Base-by-base conservation (phyloP, 2,888 invertebrate genomes). In the Volucella inflata region DNA sequence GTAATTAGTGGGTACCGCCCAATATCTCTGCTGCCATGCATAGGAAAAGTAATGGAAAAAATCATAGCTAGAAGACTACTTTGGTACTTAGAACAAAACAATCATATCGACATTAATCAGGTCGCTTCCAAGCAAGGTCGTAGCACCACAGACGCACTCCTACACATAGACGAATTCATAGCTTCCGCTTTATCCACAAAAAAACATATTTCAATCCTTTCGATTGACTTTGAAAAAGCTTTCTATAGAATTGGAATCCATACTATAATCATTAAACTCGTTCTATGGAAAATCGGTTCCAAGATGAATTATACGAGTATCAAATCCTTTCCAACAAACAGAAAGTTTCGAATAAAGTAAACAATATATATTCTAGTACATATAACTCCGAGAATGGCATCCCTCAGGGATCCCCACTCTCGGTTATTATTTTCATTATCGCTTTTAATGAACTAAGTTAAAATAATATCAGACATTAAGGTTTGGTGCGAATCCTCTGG, bases 401-500 rank as follows among this genome's bases (percentile, higher is more conserved):
- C 1, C 62, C 40, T n/a, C 64, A 84, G 30, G 80, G 80, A 21
- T 77, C 85, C 10, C 72, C 67, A 21, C 38, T 77, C 2, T 82
- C 81, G 2, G 79, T 83, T 9, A 70, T 83, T 0, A 16, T 87
- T 2, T 87, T 83, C 14, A 59, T 53, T 9, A 70, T 83, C 2
- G 79, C 79, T 30, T 87, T 83, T 16, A 79, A 76, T 11, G 70
- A 78, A 46, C 57, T 87, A 6, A 64, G 1, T 71, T 11, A 60
- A 6, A 36, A 14, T 12, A 3, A 38, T 11, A 68, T 68, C n/a
- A n/a, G n/a, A n/a, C n/a, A n/a, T n/a, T n/a, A n/a, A n/a, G n/a
- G n/a, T n/a, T n/a, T n/a, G n/a, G n/a, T n/a, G n/a, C n/a, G n/a
- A n/a, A n/a, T n/a, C n/a, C n/a, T n/a, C n/a, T n/a, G n/a, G n/a